A percentile compares a stretch with the other conserved stretches of the same genome.
phyloP scores from a whole-genome alignment of 2,113 vertebrate species.

The Clarias batrachus region DNA sequence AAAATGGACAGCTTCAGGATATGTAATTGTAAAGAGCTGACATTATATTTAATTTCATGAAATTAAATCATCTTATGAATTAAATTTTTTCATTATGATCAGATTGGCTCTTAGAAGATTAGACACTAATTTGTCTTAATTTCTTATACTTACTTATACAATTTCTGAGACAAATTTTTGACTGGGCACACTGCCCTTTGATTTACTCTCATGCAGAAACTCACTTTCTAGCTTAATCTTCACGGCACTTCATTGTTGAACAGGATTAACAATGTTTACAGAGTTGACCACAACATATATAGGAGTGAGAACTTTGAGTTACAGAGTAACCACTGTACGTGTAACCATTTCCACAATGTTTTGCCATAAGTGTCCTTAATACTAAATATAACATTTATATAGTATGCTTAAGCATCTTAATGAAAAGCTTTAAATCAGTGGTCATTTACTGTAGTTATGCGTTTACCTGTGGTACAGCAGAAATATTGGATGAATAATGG shows the following conservation, averaged over 20 bases:
- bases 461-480: background rate
- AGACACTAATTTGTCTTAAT: background rate
- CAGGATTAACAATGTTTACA: no score
- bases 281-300: no score
- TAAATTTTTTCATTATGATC: background rate
- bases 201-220: no score
- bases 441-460: conserved; percentile 12
- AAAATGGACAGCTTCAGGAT: no score
- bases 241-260: no score
- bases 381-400: background rate
- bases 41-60: no score
- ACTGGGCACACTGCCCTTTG: background rate
- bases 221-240: no score
- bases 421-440: background rate
- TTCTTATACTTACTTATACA: background rate
- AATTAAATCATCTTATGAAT: background rate
- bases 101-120: background rate
- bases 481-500: conserved; percentile 38
- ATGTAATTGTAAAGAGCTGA: no score
- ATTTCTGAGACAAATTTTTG: no score
- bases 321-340: background rate
- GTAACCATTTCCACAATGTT: background rate
- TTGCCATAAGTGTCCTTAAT: background rate
- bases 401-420: background rate
- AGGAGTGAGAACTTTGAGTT: background rate